Evolutionary conservation across 2,113 vertebrate genomes (phyloP).

Genomic region (Platysteira castanea): DNA sequence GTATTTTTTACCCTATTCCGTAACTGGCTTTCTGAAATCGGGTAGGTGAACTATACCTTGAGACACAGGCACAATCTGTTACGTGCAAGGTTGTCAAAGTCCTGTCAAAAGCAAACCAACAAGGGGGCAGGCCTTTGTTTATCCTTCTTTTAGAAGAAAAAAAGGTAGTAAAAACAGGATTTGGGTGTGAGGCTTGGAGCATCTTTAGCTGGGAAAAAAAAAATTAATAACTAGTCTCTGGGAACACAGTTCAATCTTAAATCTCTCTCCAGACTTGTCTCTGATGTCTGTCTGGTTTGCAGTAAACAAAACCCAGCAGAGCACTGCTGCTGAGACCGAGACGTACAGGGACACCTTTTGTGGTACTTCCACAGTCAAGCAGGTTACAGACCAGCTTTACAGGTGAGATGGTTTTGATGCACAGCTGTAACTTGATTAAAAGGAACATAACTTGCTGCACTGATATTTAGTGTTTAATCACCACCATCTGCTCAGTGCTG

Average conservation of each 20-base stretch:
- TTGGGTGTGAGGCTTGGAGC: not conserved
- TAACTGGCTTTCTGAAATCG: not conserved
- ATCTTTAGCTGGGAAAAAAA: not conserved
- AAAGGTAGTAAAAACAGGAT: not conserved
- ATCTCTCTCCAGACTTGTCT: not conserved
- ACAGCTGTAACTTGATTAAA: not conserved
- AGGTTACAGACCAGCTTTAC: not conserved
- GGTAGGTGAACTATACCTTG: not conserved
- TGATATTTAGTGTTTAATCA: not conserved
- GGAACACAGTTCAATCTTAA: not conserved
- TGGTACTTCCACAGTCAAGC: not conserved
- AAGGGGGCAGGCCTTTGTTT: not conserved
- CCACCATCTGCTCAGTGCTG: not conserved
- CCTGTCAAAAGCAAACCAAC: not conserved
- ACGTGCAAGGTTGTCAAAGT: not conserved
- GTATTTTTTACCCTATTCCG: not conserved
- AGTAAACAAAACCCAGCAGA: not conserved
- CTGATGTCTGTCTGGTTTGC: not conserved
- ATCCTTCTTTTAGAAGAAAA: not conserved
- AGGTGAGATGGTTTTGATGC: not conserved
- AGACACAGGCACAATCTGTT: not conserved
- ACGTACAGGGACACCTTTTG: not conserved
- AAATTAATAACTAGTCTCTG: not conserved
- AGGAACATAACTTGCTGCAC: not conserved
- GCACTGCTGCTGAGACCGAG: not conserved